Percentiles rank a stretch among this genome's conserved stretches.
phyloP scores from a whole-genome alignment of 2,113 vertebrate species.

The Setophaga coronata region DNA sequence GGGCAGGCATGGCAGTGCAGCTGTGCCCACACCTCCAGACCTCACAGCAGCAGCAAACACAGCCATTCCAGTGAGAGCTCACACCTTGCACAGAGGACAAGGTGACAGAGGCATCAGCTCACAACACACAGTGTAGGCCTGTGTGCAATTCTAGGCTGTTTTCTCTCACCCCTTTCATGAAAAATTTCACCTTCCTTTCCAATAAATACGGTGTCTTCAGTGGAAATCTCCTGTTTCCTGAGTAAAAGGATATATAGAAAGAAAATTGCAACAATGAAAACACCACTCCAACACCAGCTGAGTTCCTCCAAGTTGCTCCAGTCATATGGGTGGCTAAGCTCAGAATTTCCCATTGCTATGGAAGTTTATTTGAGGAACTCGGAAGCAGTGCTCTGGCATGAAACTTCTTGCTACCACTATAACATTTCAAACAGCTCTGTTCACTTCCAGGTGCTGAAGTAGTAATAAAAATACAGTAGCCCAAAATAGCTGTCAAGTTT shows the following conservation, averaged over 20 bases:
- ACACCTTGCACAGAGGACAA: not conserved
- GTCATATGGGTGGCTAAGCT: not conserved
- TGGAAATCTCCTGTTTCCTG: not conserved
- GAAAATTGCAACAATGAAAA: not conserved
- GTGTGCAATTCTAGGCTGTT: not conserved
- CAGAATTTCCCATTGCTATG: not conserved
- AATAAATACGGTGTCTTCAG: not conserved
- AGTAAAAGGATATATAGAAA: not conserved
- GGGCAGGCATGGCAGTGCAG: not conserved
- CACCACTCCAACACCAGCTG: not conserved
- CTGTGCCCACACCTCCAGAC: not conserved
- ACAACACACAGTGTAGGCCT: not conserved
- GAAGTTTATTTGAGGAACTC: not conserved
- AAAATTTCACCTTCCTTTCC: not conserved
- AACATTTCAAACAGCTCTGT: not conserved
- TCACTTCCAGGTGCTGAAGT: not conserved
- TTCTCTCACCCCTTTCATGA: not conserved
- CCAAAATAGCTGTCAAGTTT: not conserved
- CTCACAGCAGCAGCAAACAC: fast-evolving
- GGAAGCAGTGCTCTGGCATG: not conserved
- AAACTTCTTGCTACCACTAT: not conserved
- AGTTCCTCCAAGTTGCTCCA: fast-evolving
- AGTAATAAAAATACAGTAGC: not conserved
- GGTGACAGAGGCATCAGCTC: not conserved
- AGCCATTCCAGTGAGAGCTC: not conserved